Evolutionary conservation across 2,888 invertebrate species (phyloP), one percentile per base, ranked within the genome.

Genomic region (Rhodophaea formosa): DNA sequence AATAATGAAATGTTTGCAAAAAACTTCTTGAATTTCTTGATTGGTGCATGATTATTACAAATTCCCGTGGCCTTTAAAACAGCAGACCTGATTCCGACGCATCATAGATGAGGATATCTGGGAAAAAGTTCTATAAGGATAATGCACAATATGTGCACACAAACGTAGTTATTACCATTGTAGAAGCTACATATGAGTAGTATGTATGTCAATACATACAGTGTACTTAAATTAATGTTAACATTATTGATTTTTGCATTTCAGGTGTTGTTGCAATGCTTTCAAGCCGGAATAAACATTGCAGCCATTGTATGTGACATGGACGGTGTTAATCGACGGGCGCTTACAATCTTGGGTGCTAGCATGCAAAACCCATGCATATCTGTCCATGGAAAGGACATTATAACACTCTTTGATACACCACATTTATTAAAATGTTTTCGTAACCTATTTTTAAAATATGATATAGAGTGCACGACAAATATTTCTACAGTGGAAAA

Each of bases 351-450:
- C 23, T 62, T 65, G 56, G 63, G 60, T 14, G 61, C 63, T 8
- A 56, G 58, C 3, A 14, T 14, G 14, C 12, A 43, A n/a, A 3
- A 10, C 43, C 43, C 43, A 5, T 43, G 43, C 14, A n/a, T 43
- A n/a, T 7, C 5, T n/a, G 12, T 43, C 12, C n/a, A 53, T n/a
- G 16, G 56, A 7, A 23, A 57, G 43, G 60, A 64, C 59, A 59
- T 65, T 52, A 56, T 59, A 0, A 47, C 60, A 29, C 17, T 62
- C 1, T 59, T 59, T 16, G 64, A 65, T 32, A 35, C 61, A 8
- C 65, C 65, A 35, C 67, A 65, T 58, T 30, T 65, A 16, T 15
- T 65, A 1, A 64, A 65, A 56, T 67, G 64, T 52, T 60, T 62
- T 14, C 54, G 63, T 49, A 65, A 65, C 53, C 42, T 60, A 7